Evolutionary conservation across 2,797 vertebrate genomes (phyloP), one percentile per base, ranked within the genome.

Genomic region (Enoplosus armatus): DNA sequence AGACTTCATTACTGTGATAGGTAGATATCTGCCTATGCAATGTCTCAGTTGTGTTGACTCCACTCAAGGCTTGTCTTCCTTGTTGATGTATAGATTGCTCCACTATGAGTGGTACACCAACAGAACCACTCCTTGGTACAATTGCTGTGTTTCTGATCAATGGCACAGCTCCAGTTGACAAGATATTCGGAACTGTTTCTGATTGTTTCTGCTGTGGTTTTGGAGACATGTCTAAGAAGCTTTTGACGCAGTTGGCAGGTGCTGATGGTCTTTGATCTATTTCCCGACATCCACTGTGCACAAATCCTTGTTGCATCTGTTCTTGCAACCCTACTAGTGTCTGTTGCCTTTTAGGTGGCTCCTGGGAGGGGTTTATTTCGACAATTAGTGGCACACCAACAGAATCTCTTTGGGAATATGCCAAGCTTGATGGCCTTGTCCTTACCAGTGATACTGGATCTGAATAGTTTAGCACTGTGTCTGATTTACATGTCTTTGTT

Each of bases 151-250:
- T 80, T 90, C 70, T 93, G 15, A 95, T 68, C 51, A 94, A 69
- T 77, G 92, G 18, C 60, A 95, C 15, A 65, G 69, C 80, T 88
- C 59, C 90, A 78, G 37, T 69, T 72, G 77, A 45, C 11, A 79
- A 51, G 11, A 70, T 50, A 48, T 90, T 62, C 9, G 65, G 11
- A 22, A 22, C 5, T 27, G 33, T 64, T 81, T 84, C 84, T 39
- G 31, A 31, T 59, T 35, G 58, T 80, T 76, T 89, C 29, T 82
- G 79, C 8, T 67, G 77, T 71, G 72, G 47, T 72, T 85, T 86
- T 74, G 86, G 74, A 72, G 95, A 95, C 95, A 95, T 95, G 77
- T 96, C 94, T 27, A 95, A 35, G 58, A 82, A 92, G 20, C 84
- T 67, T 92, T 80, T 94, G 47, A 92, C 76, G 6, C 91, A 81